Evolutionary conservation across 2,888 invertebrate species (phyloP).

Genomic region (Cantharis flavilabris): DNA sequence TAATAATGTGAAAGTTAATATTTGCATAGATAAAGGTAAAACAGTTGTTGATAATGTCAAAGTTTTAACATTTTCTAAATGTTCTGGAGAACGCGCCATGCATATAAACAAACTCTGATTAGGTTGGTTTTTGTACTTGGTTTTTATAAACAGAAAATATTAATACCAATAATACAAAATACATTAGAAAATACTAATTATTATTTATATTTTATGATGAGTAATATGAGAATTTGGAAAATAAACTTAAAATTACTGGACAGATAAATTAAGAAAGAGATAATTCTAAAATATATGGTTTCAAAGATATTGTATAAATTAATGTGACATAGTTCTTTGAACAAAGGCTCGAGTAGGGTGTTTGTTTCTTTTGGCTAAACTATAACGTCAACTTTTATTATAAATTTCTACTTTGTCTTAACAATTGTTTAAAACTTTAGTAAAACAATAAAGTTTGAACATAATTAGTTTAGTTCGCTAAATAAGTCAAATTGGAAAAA

Average conservation of each 20-base stretch:
- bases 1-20: background rate
- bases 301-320: background rate
- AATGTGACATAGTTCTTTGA: background rate
- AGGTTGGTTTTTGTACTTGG: background rate
- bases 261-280: background rate
- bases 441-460: background rate
- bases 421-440: background rate
- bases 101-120: background rate
- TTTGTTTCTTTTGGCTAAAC: background rate
- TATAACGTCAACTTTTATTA: slow-evolving; percentile 1
- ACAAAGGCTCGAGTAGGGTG: background rate
- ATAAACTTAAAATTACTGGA: background rate
- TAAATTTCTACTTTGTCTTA: background rate
- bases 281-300: background rate
- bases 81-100: background rate
- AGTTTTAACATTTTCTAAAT: background rate
- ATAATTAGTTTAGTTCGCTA: slow-evolving; percentile 2
- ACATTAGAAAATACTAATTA: too few species aligned
- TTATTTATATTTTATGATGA: too few species aligned
- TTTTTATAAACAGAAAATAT: background rate
- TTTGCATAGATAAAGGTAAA: background rate
- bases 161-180: background rate
- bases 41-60: background rate
- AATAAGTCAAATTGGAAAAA: slow-evolving; percentile 2
- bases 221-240: background rate